phyloP scores from a whole-genome alignment of 64 coral and sea anemone species.

The Dendronephthya gigantea region DNA sequence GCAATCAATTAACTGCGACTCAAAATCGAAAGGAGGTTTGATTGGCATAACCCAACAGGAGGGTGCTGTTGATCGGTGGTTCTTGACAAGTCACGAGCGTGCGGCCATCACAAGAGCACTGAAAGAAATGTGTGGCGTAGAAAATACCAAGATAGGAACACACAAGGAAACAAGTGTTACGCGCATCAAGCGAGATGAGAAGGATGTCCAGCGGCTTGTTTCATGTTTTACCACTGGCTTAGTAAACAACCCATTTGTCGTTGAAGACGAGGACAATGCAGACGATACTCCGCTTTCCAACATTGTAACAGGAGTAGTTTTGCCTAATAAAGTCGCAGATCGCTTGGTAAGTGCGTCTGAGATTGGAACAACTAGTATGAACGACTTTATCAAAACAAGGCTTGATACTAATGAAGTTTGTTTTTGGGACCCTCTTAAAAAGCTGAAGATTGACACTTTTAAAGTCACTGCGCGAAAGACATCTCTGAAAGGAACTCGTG shows the following conservation, averaged over 20 bases:
- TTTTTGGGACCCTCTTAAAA: conserved; percentile 51
- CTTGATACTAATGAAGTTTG: too few species aligned
- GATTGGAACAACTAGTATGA: conserved; percentile 23
- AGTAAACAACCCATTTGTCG: conserved; percentile 44
- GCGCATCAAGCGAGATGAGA: conserved; percentile 36
- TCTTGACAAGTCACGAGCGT: neutral
- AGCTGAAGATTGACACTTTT: conserved; percentile 32
- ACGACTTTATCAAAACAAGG: conserved; percentile 13
- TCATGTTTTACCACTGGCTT: conserved; percentile 41
- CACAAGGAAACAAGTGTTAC: conserved; percentile 34
- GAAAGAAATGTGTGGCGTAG: conserved; percentile 20
- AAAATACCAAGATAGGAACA: neutral
- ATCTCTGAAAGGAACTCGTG: too few species aligned
- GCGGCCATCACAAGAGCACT: neutral
- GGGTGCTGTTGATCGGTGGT: neutral
- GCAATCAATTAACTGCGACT: conserved; percentile 6
- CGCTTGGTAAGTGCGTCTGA: conserved; percentile 12
- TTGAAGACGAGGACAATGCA: conserved; percentile 14
- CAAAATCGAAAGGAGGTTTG: neutral
- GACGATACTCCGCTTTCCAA: conserved; percentile 12
- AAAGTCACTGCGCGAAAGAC: conserved; percentile 5
- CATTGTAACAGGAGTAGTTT: conserved; percentile 43
- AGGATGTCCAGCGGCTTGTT: conserved; percentile 46
- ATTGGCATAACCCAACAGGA: neutral
- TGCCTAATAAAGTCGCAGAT: conserved; percentile 38